phyloP scores from a whole-genome alignment of 2,888 invertebrate species.

The Dasypolia templi region DNA sequence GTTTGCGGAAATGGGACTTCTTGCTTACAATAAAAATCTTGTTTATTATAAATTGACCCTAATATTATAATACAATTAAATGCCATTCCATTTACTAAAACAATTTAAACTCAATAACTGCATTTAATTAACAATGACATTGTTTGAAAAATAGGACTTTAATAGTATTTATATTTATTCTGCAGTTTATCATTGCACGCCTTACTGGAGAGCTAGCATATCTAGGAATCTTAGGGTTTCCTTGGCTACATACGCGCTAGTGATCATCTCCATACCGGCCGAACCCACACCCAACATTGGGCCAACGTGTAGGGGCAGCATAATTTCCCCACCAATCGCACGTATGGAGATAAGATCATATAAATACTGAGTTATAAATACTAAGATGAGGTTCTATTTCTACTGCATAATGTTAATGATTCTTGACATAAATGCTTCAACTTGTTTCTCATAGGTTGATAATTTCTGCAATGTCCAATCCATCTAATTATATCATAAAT shows the following conservation, averaged over 20 bases:
- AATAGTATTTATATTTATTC: too few relatives aligned
- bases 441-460: neutral
- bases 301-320: neutral
- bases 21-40: conserved; percentile 10
- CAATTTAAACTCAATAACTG: conserved; percentile 3
- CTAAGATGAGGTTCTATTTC: neutral
- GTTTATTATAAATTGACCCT: neutral
- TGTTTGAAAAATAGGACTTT: conserved; percentile 1
- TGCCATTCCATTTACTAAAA: neutral
- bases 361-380: neutral
- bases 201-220: neutral
- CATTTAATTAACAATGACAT: neutral
- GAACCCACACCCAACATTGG: neutral
- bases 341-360: neutral
- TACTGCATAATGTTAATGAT: neutral
- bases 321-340: neutral
- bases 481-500: neutral
- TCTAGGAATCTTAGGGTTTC: neutral
- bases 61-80: neutral
- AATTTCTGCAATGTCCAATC: neutral
- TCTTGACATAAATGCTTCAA: neutral
- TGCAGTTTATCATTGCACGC: neutral
- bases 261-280: neutral
- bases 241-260: neutral
- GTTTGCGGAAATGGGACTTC: conserved; percentile 13